Percentiles rank a stretch among this genome's conserved stretches.
phyloP scores from a whole-genome alignment of 1,140 invertebrate genomes.

The Anastrepha ludens region DNA sequence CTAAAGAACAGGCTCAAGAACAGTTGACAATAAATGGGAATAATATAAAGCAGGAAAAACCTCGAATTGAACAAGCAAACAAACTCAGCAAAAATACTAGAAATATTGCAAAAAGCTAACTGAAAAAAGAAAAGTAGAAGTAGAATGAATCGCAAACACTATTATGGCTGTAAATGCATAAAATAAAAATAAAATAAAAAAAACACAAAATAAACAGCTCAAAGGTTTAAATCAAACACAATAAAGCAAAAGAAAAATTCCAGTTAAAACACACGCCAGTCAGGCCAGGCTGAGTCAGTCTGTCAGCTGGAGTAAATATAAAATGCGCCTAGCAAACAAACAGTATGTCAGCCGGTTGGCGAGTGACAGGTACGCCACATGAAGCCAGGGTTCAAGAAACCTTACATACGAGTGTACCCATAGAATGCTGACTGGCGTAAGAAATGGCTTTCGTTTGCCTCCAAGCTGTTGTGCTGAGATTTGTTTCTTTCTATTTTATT shows the following conservation, averaged over 20 bases:
- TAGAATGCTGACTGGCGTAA: constrained; percentile 14
- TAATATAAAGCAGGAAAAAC: not conserved
- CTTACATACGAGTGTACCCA: not conserved
- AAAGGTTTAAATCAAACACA: not conserved
- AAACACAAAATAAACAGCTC: not conserved
- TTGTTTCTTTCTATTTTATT: constrained; percentile 27
- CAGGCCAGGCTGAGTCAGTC: constrained; percentile 9
- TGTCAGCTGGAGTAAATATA: not conserved
- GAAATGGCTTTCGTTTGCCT: constrained; percentile 48
- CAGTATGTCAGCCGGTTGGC: constrained; percentile 11
- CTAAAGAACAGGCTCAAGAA: not conserved
- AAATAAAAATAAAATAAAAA: not conserved
- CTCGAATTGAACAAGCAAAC: not conserved
- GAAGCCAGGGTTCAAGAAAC: constrained; percentile 50
- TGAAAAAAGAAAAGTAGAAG: not conserved
- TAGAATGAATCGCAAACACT: not conserved
- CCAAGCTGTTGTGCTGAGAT: not conserved
- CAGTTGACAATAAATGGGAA: not conserved
- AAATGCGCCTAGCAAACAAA: not conserved
- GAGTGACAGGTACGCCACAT: constrained; percentile 20
- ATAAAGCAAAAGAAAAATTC: not conserved
- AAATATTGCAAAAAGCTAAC: not conserved
- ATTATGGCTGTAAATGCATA: not conserved
- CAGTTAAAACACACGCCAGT: constrained; percentile 14
- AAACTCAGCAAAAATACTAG: not conserved